Percentiles rank a stretch among this genome's conserved stretches.
phyloP scores from a whole-genome alignment of 2,888 invertebrate genomes.

The Ganaspis brasiliensis region DNA sequence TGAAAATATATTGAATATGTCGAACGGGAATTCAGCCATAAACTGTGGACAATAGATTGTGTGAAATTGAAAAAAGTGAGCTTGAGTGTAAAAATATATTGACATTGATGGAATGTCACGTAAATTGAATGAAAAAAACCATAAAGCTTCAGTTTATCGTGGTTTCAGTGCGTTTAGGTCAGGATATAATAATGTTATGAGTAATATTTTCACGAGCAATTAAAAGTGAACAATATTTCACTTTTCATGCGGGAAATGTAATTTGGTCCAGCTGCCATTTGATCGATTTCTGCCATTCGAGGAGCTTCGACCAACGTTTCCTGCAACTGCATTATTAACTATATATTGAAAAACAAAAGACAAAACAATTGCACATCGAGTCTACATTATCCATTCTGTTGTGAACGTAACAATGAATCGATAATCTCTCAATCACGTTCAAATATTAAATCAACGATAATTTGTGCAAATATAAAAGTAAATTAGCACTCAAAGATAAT shows the following conservation, averaged over 20 bases:
- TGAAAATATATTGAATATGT: too few species aligned
- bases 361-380: constrained; percentile 5
- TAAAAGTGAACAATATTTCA: constrained; percentile 8
- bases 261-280: constrained; percentile 1
- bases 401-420: constrained; percentile 1
- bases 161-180: neutral
- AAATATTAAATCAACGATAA: constrained; percentile 21
- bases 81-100: neutral
- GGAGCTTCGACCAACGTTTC: too few species aligned
- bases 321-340: constrained; percentile 5
- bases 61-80: neutral
- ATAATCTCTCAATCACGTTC: constrained; percentile 26
- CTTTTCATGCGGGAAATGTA: constrained; percentile 9
- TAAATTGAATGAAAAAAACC: constrained; percentile 7
- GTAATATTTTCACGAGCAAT: constrained; percentile 12
- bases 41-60: neutral
- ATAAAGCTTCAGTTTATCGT: neutral
- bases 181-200: constrained; percentile 1
- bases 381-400: neutral
- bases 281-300: neutral
- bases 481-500: neutral
- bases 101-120: neutral
- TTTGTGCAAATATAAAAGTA: constrained; percentile 17
- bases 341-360: constrained; percentile 31
- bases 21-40: too few species aligned